Evolutionary conservation across 2,113 vertebrate genomes (phyloP), one percentile per base, ranked within the genome.

Genomic region (Siniperca chuatsi): DNA sequence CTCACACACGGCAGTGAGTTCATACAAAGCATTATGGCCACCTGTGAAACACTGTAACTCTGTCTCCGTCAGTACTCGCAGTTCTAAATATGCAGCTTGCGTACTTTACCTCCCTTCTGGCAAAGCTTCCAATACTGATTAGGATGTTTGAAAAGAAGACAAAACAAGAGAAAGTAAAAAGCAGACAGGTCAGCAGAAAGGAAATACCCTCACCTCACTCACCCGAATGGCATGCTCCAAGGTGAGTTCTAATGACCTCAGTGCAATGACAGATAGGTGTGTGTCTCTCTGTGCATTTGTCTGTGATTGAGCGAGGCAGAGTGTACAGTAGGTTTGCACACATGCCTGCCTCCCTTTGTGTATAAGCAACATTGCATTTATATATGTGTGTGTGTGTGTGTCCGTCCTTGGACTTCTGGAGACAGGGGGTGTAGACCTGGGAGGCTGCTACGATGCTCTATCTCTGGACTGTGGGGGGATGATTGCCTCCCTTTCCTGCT

Each of bases 241-340:
- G 91, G 89, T 91, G 92, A 92, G 84, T 79, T 84, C 61, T 92
- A 87, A 93, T 88, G 81, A 92, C 86, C 89, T 91, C 75, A 35
- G 75, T 62, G 87, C 65, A 25, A 60, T 88, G 87, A 88, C 78
- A 92, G 83, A 90, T 90, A 82, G 86, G 84, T 86, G 89, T 84
- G 79, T 87, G 74, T 82, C 62, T 83, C 46, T 82, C 73, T 40
- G 78, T 68, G 79, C 58, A 42, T 79, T 66, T 81, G 76, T 79
- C 48, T 70, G 44, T 81, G 81, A 79, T 23, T 68, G 65, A 85
- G 57, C 3, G 8, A 73, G 33, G 62, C 29, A 61, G 77, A 23
- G 61, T 8, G 66, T 55, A 66, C 65, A 60, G 40, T 13, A 33
- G 64, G 73, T 80, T 80, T 83, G 48, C 21, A 48, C 79, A 57